Evolutionary conservation across 2,113 vertebrate species (phyloP).

Genomic region (Tupaia chinensis): DNA sequence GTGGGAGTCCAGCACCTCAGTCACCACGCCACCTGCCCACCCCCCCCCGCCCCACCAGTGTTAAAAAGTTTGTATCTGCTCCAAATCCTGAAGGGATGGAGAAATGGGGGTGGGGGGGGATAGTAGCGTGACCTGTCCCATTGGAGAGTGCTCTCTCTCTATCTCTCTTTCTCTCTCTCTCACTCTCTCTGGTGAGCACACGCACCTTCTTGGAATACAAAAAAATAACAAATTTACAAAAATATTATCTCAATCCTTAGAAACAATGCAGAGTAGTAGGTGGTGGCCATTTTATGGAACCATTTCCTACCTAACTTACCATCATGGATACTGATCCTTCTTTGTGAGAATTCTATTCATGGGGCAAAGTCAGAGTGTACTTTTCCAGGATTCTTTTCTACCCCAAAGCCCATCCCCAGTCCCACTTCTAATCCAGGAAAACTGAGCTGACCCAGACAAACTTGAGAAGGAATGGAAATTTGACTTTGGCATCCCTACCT

Average conservation of each 20-base stretch:
- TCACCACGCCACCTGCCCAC: no score
- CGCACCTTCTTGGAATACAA: no score
- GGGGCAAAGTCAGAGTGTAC: neutral
- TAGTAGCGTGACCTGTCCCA: no score
- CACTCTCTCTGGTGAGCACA: no score
- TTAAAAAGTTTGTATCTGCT: no score
- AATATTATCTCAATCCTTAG: neutral
- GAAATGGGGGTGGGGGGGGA: no score
- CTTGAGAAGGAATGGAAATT: neutral
- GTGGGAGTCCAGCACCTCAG: no score
- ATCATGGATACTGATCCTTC: neutral
- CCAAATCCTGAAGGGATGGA: no score
- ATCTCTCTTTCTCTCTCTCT: no score
- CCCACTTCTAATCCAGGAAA: neutral
- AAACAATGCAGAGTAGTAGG: neutral
- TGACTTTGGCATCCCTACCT: neutral
- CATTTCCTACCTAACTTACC: neutral
- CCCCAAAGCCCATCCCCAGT: rapidly evolving
- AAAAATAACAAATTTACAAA: no score
- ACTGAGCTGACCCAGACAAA: neutral
- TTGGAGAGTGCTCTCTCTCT: no score
- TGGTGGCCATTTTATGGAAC: neutral
- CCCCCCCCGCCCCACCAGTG: no score
- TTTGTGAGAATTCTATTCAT: neutral
- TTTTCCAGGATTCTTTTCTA: neutral